These are phyloP conservation scores for Xanthia togata DNA, from an alignment of 2,888 invertebrate genomes.

Conservation along the genomic window DNA sequence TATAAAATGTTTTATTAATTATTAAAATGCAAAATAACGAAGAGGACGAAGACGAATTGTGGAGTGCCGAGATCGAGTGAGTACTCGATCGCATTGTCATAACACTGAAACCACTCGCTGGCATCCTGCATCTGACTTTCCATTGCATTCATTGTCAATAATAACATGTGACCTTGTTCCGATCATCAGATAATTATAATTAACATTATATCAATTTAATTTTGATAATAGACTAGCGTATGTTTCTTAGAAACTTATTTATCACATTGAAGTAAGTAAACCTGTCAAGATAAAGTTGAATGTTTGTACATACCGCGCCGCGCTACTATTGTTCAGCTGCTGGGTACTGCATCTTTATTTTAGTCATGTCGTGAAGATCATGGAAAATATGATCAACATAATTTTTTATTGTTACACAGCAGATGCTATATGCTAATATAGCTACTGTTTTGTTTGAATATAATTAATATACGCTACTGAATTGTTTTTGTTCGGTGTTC, in stretches of 20 bases:
- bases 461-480: slow-evolving; percentile 31
- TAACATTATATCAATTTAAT: slow-evolving; percentile 73
- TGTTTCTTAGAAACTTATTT: slow-evolving; percentile 83
- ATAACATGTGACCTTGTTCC: slow-evolving; percentile 45
- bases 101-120: slow-evolving; percentile 65
- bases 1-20: slow-evolving; percentile 41
- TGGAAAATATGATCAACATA: slow-evolving; percentile 63
- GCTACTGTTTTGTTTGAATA: slow-evolving; percentile 37
- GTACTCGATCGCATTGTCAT: slow-evolving; percentile 70
- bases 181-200: slow-evolving; percentile 60
- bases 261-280: slow-evolving; percentile 81
- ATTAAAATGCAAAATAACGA: slow-evolving; percentile 67
- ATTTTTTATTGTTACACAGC: slow-evolving; percentile 62
- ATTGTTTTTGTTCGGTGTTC: slow-evolving; percentile 40
- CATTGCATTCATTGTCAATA: slow-evolving; percentile 46
- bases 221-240: slow-evolving; percentile 78
- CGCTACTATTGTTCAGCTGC: slow-evolving; percentile 79
- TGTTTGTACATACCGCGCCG: slow-evolving; percentile 80
- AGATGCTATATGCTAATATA: slow-evolving; percentile 46
- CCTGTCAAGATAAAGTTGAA: slow-evolving; percentile 86
- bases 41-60: slow-evolving; percentile 76
- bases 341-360: slow-evolving; percentile 71
- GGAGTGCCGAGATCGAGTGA: slow-evolving; percentile 82
- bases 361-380: slow-evolving; percentile 58
- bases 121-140: slow-evolving; percentile 49